phyloP scores from a whole-genome alignment of 2,113 vertebrate genomes.

The Calcarius ornatus region DNA sequence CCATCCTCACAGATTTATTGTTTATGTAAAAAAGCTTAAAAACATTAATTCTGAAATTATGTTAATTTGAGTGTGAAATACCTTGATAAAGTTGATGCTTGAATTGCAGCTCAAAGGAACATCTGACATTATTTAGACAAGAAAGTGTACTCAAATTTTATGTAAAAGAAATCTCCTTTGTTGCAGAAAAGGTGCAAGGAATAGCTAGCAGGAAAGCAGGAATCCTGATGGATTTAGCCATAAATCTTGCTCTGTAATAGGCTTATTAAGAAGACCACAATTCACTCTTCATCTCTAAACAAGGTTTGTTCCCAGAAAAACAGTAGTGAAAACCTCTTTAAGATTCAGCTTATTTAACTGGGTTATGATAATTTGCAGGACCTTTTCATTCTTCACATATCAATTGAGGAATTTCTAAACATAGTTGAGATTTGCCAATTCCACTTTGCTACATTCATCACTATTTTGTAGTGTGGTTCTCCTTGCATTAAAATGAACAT shows the following conservation, averaged over 20 bases:
- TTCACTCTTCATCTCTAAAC: neutral
- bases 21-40: neutral
- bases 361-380: neutral
- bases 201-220: neutral
- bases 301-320: neutral
- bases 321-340: neutral
- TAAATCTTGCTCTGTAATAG: neutral
- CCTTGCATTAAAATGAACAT: neutral
- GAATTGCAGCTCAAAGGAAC: neutral
- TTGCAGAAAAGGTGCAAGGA: neutral
- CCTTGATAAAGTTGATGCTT: neutral
- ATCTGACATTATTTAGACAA: neutral
- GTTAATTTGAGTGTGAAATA: neutral
- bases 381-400: neutral
- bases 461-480: neutral
- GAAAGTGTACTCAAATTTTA: neutral
- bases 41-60: neutral
- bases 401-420: neutral
- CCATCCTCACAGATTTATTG: slow-evolving; percentile 33
- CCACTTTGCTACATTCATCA: neutral
- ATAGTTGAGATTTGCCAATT: neutral
- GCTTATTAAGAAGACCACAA: neutral
- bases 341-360: neutral
- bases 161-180: neutral
- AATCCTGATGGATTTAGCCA: neutral